Percentiles rank a stretch among this genome's conserved stretches.
Conservation (phyloP, 2,888 invertebrate genomes). For the Eilema caniola region DNA sequence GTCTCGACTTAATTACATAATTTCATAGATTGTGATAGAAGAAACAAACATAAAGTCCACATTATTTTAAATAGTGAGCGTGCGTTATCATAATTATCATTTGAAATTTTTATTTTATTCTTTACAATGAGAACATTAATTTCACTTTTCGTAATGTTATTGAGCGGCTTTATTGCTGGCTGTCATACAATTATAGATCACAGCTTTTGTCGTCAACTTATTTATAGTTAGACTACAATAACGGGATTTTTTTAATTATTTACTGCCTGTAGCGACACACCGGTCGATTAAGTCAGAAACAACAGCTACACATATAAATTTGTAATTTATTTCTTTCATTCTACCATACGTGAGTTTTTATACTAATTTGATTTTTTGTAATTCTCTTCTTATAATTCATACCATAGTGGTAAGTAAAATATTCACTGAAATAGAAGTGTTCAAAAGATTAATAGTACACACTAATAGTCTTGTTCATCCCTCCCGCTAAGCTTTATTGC, state of each 20-base stretch:
- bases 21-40: background rate
- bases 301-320: background rate
- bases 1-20: background rate
- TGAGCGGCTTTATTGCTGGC: background rate
- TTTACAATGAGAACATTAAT: conserved; percentile 1
- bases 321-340: too few species aligned
- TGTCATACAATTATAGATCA: background rate
- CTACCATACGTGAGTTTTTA: too few species aligned
- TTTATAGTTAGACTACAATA: background rate
- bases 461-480: background rate
- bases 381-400: too few species aligned
- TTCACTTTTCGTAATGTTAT: background rate
- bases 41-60: background rate
- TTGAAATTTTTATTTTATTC: background rate
- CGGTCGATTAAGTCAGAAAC: background rate
- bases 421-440: background rate
- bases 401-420: background rate
- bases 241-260: background rate
- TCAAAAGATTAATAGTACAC: background rate
- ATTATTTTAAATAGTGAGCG: background rate
- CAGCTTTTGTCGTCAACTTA: background rate
- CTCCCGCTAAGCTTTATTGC: background rate
- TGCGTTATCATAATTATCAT: background rate
- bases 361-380: too few species aligned
- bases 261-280: background rate